Evolutionary conservation across 2,888 invertebrate genomes (phyloP), one percentile per base, ranked within the genome.

Genomic region (Pammene fasciana): DNA sequence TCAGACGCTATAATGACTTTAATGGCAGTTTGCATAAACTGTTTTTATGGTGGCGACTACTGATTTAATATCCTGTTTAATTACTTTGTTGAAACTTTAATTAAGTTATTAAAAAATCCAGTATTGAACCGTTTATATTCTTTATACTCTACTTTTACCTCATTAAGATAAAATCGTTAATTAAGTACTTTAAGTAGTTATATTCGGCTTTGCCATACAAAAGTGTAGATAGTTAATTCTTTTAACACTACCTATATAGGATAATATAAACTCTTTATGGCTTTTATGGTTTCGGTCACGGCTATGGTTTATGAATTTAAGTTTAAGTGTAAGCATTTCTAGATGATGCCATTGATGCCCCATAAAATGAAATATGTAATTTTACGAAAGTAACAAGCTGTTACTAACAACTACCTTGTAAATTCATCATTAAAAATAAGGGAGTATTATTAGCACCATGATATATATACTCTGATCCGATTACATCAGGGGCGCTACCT

Each of bases 101-200:
- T 41, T 38, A 46, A 64, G 38, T 43, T 57, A 34, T 10, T 64
- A 43, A 52, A 68, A 57, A 16, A n/a, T 60, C n/a, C 45, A 59
- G 41, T 48, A 50, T 13, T 55, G 26, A 14, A 36, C 13, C 61
- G 38, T 68, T 65, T 55, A 55, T 66, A 45, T 70, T 68, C 72
- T 65, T 75, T 72, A 71, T 71, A 48, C 59, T 26, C 16, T 43
- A 43, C 55, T 50, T 57, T 56, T 73, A 73, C 73, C 60, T 67
- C 54, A 67, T 65, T 64, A 67, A 72, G 46, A 61, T 67, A 64
- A 46, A 65, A 60, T 59, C 57, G 16, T 65, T 68, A 68, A 64
- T 66, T 71, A 71, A 62, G 65, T 66, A 54, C 60, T 65, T 66
- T 71, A 71, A 62, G 68, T 66, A 54, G 65, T 65, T 56, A 68